Evolutionary conservation across 1,140 invertebrate genomes (phyloP).

Genomic region (Nebria ingens): DNA sequence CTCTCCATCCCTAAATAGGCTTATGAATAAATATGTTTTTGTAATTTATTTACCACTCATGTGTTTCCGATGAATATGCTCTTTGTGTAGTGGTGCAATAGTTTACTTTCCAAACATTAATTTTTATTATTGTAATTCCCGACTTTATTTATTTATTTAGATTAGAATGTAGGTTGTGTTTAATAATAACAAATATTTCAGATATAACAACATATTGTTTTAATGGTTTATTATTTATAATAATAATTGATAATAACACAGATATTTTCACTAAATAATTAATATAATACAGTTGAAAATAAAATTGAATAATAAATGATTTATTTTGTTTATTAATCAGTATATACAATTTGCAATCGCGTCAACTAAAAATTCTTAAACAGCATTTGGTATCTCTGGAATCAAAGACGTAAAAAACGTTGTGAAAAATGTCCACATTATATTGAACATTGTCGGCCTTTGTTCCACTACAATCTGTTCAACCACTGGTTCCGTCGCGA

Average conservation of each 20-base stretch:
- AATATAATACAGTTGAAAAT: conserved; percentile 4
- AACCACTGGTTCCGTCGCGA: conserved; percentile 18
- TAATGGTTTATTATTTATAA: background rate
- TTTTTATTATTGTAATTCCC: too few relatives aligned
- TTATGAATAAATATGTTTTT: too few relatives aligned
- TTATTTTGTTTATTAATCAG: too few relatives aligned
- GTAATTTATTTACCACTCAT: too few relatives aligned
- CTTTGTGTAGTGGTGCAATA: too few relatives aligned
- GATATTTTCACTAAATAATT: background rate
- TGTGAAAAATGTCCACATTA: conserved; percentile 63
- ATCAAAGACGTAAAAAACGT: conserved; percentile 68
- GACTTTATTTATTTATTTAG: too few relatives aligned
- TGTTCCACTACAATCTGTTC: conserved; percentile 34
- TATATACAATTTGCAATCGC: conserved; percentile 1
- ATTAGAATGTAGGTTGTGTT: too few relatives aligned
- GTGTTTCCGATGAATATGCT: too few relatives aligned
- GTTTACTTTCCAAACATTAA: too few relatives aligned
- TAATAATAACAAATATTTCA: background rate
- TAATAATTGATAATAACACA: background rate
- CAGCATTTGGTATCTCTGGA: conserved; percentile 55
- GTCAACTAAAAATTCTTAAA: conserved; percentile 38
- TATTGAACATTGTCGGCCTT: conserved; percentile 49
- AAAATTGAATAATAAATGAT: too few relatives aligned
- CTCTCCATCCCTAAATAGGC: too few relatives aligned
- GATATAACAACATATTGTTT: background rate